Evolutionary conservation across 2,888 invertebrate genomes (phyloP).

Genomic region (Mycalesis mineus): DNA sequence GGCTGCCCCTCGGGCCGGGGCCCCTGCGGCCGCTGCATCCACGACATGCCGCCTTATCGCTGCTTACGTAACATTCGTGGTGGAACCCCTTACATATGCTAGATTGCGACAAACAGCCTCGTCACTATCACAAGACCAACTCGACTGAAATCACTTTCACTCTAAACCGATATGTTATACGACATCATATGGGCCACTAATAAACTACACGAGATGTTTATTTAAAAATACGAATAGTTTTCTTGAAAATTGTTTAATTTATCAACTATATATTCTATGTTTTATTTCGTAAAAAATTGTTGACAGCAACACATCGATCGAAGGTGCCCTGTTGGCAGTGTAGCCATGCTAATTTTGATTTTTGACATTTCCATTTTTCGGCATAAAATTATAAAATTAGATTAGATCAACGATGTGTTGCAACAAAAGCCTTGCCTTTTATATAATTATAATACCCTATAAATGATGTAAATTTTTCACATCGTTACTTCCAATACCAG

Average conservation of each 20-base stretch:
- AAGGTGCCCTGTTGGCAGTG: constrained; percentile 78
- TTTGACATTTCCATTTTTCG: too few species aligned
- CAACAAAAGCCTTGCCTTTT: too few species aligned
- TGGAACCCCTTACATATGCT: constrained; percentile 61
- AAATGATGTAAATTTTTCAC: too few species aligned
- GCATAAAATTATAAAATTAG: too few species aligned
- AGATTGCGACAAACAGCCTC: constrained; percentile 50
- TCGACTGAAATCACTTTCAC: constrained; percentile 62
- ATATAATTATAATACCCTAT: too few species aligned
- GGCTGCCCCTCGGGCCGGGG: constrained; percentile 50
- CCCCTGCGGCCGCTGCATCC: constrained; percentile 63
- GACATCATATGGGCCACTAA: constrained; percentile 15
- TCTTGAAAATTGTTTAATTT: constrained; percentile 35
- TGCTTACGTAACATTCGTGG: constrained; percentile 72
- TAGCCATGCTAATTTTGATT: constrained; percentile 44
- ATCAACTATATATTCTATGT: constrained; percentile 47
- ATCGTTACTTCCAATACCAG: too few species aligned
- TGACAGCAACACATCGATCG: constrained; percentile 76
- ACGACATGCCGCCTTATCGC: constrained; percentile 65
- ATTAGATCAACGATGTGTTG: too few species aligned
- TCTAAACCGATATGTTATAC: constrained; percentile 36
- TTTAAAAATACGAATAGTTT: not conserved
- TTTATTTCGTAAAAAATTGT: constrained; percentile 45
- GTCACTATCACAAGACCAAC: constrained; percentile 61
- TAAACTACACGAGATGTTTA: constrained; percentile 10